phyloP scores from a whole-genome alignment of 2,888 invertebrate species.

The Phyllotreta striolata region DNA sequence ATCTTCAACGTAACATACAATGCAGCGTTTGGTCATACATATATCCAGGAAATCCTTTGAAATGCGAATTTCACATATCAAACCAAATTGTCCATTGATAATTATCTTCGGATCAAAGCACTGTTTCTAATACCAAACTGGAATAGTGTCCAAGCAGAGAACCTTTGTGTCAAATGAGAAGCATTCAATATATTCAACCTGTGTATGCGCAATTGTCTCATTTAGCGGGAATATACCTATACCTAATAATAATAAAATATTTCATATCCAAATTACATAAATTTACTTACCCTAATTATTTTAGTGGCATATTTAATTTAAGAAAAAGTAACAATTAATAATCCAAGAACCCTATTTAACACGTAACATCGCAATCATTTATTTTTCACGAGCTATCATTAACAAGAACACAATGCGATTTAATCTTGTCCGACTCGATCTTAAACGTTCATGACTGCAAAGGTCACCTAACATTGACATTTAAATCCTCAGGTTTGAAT shows the following conservation, averaged over 20 bases:
- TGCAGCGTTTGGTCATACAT: background rate
- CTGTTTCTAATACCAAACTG: slow-evolving; percentile 21
- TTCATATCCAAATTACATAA: too few relatives aligned
- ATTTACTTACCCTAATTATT: too few relatives aligned
- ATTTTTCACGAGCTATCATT: background rate
- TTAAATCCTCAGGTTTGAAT: slow-evolving; percentile 20
- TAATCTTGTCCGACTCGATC: slow-evolving; percentile 10
- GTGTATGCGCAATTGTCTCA: too few relatives aligned
- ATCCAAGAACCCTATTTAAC: too few relatives aligned
- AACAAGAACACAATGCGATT: background rate
- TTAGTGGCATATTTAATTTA: too few relatives aligned
- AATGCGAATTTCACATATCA: slow-evolving; percentile 26
- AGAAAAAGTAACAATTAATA: too few relatives aligned
- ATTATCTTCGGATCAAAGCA: slow-evolving; percentile 30
- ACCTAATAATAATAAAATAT: too few relatives aligned
- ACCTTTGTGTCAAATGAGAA: slow-evolving; percentile 8
- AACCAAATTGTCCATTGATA: slow-evolving; percentile 26
- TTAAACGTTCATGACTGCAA: slow-evolving; percentile 6
- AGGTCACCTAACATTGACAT: slow-evolving; percentile 22
- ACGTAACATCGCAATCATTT: background rate
- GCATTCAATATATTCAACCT: slow-evolving; percentile 1
- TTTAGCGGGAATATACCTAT: too few relatives aligned
- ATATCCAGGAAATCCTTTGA: slow-evolving; percentile 24
- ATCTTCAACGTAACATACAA: too few relatives aligned
- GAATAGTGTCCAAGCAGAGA: slow-evolving; percentile 10